A percentile compares a stretch with the other conserved stretches of the same genome.
phyloP scores from a whole-genome alignment of 2,113 vertebrate genomes.

The Panurus biarmicus region DNA sequence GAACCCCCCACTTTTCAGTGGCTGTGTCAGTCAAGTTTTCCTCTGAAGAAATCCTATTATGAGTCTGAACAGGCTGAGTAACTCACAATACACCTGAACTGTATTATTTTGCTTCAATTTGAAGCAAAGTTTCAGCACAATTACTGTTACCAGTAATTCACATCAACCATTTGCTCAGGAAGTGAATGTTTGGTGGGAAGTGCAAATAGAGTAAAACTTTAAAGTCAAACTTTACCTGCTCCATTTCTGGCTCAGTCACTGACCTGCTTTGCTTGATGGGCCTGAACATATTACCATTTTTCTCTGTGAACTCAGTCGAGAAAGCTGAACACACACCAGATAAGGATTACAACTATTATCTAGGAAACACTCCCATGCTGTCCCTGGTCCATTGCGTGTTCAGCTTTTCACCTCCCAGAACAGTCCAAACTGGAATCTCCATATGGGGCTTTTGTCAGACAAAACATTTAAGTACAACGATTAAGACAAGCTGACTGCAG shows the following conservation, averaged over 20 bases:
- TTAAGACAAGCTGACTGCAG: not conserved
- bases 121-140: not conserved
- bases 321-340: not conserved
- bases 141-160: not conserved
- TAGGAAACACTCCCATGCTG: not conserved
- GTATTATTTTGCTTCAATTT: not conserved
- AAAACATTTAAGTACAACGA: not conserved
- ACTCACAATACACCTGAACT: not conserved
- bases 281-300: not conserved
- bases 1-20: not conserved
- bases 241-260: not conserved
- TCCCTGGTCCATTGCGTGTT: fast-evolving
- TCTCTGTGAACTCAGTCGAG: not conserved
- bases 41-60: not conserved
- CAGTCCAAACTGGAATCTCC: not conserved
- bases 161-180: not conserved
- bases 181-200: not conserved
- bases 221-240: not conserved
- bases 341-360: not conserved
- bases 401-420: not conserved
- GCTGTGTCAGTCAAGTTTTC: not conserved
- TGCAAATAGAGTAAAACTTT: not conserved
- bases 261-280: not conserved
- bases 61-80: not conserved
- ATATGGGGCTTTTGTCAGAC: not conserved